Base-by-base conservation (phyloP, 1,140 invertebrate species). In the Trissolcus basalis region DNA sequence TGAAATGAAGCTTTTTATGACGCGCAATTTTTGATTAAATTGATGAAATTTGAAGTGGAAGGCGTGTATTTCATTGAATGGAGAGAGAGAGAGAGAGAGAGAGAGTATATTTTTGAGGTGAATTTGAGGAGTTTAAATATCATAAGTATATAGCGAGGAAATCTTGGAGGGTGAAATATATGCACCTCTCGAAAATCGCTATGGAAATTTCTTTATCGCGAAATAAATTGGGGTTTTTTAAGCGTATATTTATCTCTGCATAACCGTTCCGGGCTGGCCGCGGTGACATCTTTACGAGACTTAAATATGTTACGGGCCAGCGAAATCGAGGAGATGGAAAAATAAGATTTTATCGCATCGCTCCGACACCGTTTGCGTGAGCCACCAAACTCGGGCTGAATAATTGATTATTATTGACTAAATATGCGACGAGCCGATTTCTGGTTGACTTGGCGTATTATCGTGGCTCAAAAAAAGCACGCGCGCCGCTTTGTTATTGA, bases 331-430 rank as follows among this genome's bases (percentile, higher is more conserved):
- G 68, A 56, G 58, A 12, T 51, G 2, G 45, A 27, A 27, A 27
- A 27, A 45, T 71, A 63, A 63, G 63, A 71, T 71, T 71, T 49
- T 71, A 63, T 63, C 50, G 36, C 53, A 15, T 0, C 33, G 12
- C 32, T 54, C 19, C 36, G 39, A 65, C 8, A 16, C 32, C 45
- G 45, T 59, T 70, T 61, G 32, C 12, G 41, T 4, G 36, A 44
- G 33, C 27, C 51, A 47, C 60, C 36, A 63, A 70, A 71, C 51
- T 33, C 39, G 51, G 43, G 10, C 16, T 63, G 53, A 63, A 63
- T 71, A 71, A 63, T 71, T 63, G 49, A 55, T 49, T 63, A 49
- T 71, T 56, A 63, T 63, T 61, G 68, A 71, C 27, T 15, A 11
- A 51, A 51, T 56, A 47, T 7, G 45, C 49, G 41, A 49, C 36